Base-by-base conservation (phyloP, 1,140 invertebrate genomes). In the Cyclargus thomasi region DNA sequence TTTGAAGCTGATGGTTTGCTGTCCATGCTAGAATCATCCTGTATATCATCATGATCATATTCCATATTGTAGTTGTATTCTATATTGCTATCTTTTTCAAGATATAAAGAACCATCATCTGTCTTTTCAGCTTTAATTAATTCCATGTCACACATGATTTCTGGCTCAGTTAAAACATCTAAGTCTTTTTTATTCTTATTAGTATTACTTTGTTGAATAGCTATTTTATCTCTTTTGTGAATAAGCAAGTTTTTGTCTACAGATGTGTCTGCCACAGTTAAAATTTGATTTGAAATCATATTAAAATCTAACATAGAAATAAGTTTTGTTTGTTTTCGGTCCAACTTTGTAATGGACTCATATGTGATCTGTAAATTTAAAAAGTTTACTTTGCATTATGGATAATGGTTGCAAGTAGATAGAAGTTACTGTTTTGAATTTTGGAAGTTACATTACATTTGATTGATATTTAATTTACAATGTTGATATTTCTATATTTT, bases 341-440 rank as follows among this genome's bases (percentile, higher is more conserved):
- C 76, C 53, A 86, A 53, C 68, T 80, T 78, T 36, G 77, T 73
- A 23, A 86, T 53, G 11, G 74, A 35, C 76, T 85, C 78, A 70
- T 85, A 81, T 18, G 66, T 62, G 16, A 67, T 62, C 66, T 67
- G 66, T 10, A 11, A 20, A 65, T 14, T 47, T n/a, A n/a, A n/a
- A 47, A 47, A 47, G 39, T 14, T 29, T 29, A 29, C 5, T 4
- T 29, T 47, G 39, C 39, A 47, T 7, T 20, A 3, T 23, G 0
- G 10, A 14, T n/a, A 1, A 2, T 11, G 35, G 20, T 11, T 8
- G 2, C 11, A 55, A 63, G n/a, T 20, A 20, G 0, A 47, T 16
- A 47, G 1, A 47, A 23, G 16, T 16, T 63, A 17, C 62, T 22
- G n/a, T 36, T 22, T n/a, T n/a, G 23, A 8, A 29, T 7, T 4